phyloP scores from a whole-genome alignment of 2,888 invertebrate genomes.

The Sphecodes monilicornis region DNA sequence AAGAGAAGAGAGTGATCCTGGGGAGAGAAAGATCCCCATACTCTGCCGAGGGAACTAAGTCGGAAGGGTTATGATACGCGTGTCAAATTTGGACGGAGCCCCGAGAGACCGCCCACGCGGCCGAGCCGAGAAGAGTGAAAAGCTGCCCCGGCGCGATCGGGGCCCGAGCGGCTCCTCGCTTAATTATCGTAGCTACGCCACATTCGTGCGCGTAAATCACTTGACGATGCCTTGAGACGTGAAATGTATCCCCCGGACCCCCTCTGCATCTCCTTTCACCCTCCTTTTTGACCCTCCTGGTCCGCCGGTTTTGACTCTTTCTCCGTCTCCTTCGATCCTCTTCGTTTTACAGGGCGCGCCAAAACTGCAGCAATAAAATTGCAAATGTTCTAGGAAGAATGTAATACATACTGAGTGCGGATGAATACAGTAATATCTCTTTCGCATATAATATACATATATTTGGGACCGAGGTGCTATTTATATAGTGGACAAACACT shows the following conservation, averaged over 20 bases:
- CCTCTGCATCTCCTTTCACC: slow-evolving; percentile 37
- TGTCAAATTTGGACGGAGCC: slow-evolving; percentile 80
- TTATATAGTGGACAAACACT: neutral
- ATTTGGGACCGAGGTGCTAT: neutral
- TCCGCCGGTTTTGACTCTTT: slow-evolving; percentile 25
- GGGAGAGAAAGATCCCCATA: neutral
- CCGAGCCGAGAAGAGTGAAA: slow-evolving; percentile 57
- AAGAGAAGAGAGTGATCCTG: neutral
- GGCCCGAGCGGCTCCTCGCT: slow-evolving; percentile 77
- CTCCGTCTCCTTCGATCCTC: slow-evolving; percentile 27
- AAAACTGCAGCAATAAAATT: neutral
- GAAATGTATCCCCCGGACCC: slow-evolving; percentile 51
- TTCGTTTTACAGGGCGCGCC: slow-evolving; percentile 53
- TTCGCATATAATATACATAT: accelerated
- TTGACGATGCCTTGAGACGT: slow-evolving; percentile 75
- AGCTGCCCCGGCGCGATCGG: slow-evolving; percentile 71
- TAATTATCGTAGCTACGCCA: slow-evolving; percentile 82
- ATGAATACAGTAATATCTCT: neutral
- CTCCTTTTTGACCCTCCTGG: slow-evolving; percentile 13
- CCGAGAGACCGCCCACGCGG: slow-evolving; percentile 81
- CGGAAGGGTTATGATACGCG: slow-evolving; percentile 81
- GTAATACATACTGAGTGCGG: neutral
- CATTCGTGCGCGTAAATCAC: slow-evolving; percentile 82
- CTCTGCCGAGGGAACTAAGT: slow-evolving; percentile 66
- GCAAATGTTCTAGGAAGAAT: neutral